phyloP scores from a whole-genome alignment of 2,113 vertebrate genomes.

The Oophaga pumilio region DNA sequence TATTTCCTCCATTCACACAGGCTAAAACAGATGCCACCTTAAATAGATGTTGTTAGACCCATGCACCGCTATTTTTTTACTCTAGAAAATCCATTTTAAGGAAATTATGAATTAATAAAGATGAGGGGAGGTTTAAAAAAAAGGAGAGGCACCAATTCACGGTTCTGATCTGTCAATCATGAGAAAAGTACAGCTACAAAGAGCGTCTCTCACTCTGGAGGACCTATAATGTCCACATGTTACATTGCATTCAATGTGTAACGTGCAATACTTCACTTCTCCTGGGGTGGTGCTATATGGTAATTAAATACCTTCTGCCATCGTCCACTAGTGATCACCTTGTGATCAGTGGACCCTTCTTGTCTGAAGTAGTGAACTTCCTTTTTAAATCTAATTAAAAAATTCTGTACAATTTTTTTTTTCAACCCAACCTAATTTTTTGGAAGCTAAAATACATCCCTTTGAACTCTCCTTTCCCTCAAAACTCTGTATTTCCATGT shows the following conservation, averaged over 20 bases:
- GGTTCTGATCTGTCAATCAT: neutral
- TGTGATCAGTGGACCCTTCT: neutral
- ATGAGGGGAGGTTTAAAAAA: no score
- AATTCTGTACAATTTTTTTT: no score
- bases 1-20: constrained; percentile 50
- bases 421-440: no score
- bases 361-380: neutral
- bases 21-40: constrained; percentile 78
- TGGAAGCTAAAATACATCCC: neutral
- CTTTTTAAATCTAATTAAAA: neutral
- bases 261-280: no score
- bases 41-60: constrained; percentile 77
- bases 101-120: no score
- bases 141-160: no score
- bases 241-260: neutral
- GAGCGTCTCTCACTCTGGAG: neutral
- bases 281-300: no score
- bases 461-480: neutral
- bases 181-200: neutral
- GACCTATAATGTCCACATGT: neutral
- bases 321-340: neutral
- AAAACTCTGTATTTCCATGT: neutral
- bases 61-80: constrained; percentile 63
- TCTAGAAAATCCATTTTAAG: no score
- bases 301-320: no score